Evolutionary conservation across 2,888 invertebrate species (phyloP).

Genomic region (Labia minor): DNA sequence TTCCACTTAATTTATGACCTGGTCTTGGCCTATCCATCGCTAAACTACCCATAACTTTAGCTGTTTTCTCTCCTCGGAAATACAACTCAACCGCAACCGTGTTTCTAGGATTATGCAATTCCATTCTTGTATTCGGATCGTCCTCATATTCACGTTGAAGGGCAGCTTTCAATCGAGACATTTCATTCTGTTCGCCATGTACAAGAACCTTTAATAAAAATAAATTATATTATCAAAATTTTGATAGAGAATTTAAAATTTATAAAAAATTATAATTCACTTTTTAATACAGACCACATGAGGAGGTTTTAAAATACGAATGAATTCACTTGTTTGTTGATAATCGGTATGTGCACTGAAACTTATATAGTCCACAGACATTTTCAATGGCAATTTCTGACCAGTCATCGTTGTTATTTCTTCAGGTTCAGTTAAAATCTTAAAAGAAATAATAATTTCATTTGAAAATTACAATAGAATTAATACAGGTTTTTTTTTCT

Average conservation of each 20-base stretch:
- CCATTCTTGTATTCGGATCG: constrained; percentile 66
- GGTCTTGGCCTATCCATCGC: constrained; percentile 73
- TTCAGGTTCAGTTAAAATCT: constrained; percentile 90
- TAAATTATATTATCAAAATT: too few species aligned
- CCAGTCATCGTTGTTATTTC: constrained; percentile 93
- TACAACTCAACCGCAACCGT: constrained; percentile 86
- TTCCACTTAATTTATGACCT: constrained; percentile 73
- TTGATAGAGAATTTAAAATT: constrained; percentile 15
- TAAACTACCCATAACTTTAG: constrained; percentile 90
- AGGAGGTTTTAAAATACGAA: constrained; percentile 84
- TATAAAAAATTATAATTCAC: constrained; percentile 14
- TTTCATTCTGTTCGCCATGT: constrained; percentile 98
- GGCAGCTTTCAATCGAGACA: constrained; percentile 91
- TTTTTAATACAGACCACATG: constrained; percentile 70
- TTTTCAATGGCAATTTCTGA: constrained; percentile 88
- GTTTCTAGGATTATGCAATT: constrained; percentile 91
- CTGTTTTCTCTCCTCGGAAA: constrained; percentile 95
- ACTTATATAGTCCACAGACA: constrained; percentile 98
- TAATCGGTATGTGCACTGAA: constrained; percentile 99
- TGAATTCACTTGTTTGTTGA: constrained; percentile 95
- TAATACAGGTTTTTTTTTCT: too few species aligned
- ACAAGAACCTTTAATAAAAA: constrained; percentile 59
- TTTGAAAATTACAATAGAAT: too few species aligned
- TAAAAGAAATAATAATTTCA: constrained; percentile 27
- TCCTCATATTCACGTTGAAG: constrained; percentile 87